Conservation (phyloP, 2,113 vertebrate genomes). For the Bothrops jararaca region DNA sequence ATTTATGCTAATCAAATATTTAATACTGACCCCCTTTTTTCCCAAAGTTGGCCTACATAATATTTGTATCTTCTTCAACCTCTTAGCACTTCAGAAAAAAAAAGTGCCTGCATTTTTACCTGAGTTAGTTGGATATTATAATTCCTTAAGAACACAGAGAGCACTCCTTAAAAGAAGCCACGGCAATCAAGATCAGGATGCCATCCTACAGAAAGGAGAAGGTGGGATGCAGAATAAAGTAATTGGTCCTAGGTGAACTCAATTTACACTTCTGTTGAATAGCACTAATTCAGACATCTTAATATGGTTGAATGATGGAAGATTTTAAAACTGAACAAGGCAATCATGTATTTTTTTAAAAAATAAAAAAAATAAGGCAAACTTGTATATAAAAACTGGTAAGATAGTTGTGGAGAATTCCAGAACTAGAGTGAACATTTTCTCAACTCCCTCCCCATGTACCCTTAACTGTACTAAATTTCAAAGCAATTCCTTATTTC, state of each 20-base stretch:
- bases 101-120: background rate
- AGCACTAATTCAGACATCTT: background rate
- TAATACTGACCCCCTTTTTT: background rate
- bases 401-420: background rate
- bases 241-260: background rate
- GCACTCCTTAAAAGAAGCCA: background rate
- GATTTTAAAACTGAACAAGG: background rate
- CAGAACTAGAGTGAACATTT: background rate
- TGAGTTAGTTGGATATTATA: background rate
- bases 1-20: background rate
- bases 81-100: no score
- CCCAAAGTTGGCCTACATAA: background rate
- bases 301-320: background rate
- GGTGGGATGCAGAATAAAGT: background rate
- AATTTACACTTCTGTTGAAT: background rate
- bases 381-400: background rate
- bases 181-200: background rate
- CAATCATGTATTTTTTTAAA: background rate
- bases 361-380: background rate
- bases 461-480: background rate
- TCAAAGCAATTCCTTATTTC: background rate
- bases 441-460: background rate
- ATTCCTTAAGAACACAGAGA: background rate
- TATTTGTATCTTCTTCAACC: background rate
- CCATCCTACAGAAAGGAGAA: background rate